Evolutionary conservation across 2,113 vertebrate species (phyloP).

Genomic region (Hemicordylus capensis): DNA sequence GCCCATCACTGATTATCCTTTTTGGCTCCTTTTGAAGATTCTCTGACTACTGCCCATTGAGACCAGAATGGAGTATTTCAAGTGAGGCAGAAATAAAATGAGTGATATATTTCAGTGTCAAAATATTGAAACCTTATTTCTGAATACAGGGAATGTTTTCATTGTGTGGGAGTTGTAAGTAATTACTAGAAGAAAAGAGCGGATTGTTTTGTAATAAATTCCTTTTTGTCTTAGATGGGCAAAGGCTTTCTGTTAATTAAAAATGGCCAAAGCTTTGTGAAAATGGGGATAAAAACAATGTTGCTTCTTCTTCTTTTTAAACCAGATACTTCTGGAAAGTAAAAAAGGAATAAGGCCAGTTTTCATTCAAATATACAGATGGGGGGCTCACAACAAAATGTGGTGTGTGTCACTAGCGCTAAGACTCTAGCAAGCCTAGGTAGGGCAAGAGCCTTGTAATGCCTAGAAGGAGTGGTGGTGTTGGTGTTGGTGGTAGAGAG

Average conservation of each 20-base stretch:
- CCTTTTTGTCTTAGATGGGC: not conserved
- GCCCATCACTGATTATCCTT: too few species aligned
- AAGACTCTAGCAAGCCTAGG: too few species aligned
- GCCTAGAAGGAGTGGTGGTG: too few species aligned
- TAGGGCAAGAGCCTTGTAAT: too few species aligned
- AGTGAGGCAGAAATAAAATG: constrained; percentile 16
- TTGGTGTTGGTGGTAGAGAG: too few species aligned
- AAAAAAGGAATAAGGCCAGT: not conserved
- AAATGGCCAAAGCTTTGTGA: not conserved
- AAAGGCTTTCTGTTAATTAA: not conserved
- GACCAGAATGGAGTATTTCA: constrained; percentile 34
- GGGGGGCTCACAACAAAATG: not conserved
- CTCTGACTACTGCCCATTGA: not conserved
- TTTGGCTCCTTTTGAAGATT: constrained; percentile 30
- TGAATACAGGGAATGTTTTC: not conserved
- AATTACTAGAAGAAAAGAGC: not conserved
- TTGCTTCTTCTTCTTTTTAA: fast-evolving
- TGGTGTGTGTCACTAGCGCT: not conserved
- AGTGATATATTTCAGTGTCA: not conserved
- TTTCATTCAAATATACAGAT: not conserved
- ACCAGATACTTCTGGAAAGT: not conserved
- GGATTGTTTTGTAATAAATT: not conserved
- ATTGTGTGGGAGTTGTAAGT: not conserved
- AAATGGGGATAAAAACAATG: not conserved
- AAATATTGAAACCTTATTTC: constrained; percentile 10